Evolutionary conservation across 2,113 vertebrate species (phyloP), one percentile per base, ranked within the genome.

Genomic region (Gobio gobio): DNA sequence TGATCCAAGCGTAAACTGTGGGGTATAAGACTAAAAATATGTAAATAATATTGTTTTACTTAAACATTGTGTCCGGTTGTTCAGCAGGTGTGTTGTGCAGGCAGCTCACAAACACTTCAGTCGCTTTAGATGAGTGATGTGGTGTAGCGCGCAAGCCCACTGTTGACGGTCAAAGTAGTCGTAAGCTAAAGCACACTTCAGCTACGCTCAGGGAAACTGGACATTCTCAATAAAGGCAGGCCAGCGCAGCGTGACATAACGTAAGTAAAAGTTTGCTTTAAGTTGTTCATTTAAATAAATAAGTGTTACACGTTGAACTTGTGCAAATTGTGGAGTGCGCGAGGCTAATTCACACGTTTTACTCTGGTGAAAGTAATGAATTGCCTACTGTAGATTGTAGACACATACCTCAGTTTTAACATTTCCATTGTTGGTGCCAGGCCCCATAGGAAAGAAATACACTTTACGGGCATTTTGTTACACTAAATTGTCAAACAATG

Each of bases 121-220:
- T n/a, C 10, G 5, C 26, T 16, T 66, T 13, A 33, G 24, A 33
- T 14, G 36, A 47, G 5, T 49, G 12, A 6, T 63, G 20, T 22
- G 29, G 10, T 18, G 40, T 10, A 36, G 78, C 78, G 10, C 61
- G 18, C 9, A 66, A 68, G 61, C 78, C 78, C 75, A 29, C 78
- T 81, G 43, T 66, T 51, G 78, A 63, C 22, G 7, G 77, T 13
- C 58, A 79, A 61, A 78, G 29, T 36, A 56, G 20, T 58, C 29
- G 6, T 22, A 13, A 66, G 2, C 18, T 51, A 49, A 59, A 77
- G 0, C 4, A 43, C 18, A 18, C 36, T 72, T 72, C 3, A 33
- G n/a, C 6, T 29, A 51, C 3, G 3, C 49, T 33, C 2, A 76
- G 24, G 7, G 24, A 24, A 49, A 76, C 12, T 76, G 73, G 14